A percentile compares a stretch with the other conserved stretches of the same genome.
These are phyloP conservation scores for Drepanosiphum platanoidis DNA, from an alignment of 2,888 invertebrate genomes.

Conservation along the genomic window DNA sequence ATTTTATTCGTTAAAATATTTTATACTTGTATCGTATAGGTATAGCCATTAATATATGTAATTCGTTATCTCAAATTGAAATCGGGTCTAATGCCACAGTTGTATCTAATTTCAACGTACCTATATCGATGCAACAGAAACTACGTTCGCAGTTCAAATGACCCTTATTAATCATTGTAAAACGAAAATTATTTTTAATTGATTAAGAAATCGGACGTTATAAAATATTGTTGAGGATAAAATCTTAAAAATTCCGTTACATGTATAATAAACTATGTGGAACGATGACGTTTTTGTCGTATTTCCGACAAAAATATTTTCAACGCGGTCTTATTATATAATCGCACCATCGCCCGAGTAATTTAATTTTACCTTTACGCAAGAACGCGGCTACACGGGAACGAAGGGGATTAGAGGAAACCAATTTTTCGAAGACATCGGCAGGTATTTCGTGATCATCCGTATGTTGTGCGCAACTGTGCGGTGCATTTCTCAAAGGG, in stretches of 20 bases:
- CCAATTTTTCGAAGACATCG: constrained; percentile 9
- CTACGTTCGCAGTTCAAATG: neutral
- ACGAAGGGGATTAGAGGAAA: neutral
- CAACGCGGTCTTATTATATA: neutral
- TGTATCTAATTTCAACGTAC: neutral
- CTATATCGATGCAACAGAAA: neutral
- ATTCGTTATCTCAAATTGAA: neutral
- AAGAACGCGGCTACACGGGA: neutral
- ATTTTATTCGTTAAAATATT: neutral
- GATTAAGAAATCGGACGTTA: constrained; percentile 22
- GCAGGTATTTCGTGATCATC: constrained; percentile 8
- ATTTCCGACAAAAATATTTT: neutral
- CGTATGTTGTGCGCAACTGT: constrained; percentile 5
- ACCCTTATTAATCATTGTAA: neutral
- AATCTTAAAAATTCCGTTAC: constrained; percentile 19
- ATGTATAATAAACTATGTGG: constrained; percentile 1
- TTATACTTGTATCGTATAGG: neutral
- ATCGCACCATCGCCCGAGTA: neutral
- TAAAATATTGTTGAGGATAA: constrained; percentile 32
- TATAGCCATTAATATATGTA: neutral
- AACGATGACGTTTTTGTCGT: neutral
- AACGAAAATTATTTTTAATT: constrained; percentile 19
- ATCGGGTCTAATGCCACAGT: neutral
- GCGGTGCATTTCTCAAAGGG: constrained; percentile 61
- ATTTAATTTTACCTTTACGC: neutral